phyloP scores from a whole-genome alignment of 1,140 invertebrate species.

The Stenopsyche tienmushanensis region DNA sequence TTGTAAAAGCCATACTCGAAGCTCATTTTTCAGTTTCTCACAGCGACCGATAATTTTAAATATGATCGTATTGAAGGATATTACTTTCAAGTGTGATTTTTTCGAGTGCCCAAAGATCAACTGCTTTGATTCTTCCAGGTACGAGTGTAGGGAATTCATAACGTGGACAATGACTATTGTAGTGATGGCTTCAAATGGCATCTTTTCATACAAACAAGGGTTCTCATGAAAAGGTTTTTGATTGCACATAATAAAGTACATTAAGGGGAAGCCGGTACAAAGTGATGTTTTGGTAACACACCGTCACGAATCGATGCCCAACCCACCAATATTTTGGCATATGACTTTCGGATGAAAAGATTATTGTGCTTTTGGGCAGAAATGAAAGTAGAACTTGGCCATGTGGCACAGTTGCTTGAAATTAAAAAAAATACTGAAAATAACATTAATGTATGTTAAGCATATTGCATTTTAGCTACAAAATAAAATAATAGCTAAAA shows the following conservation, averaged over 20 bases:
- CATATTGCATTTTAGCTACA: too few species aligned
- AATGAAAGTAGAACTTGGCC: too few species aligned
- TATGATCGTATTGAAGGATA: too few species aligned
- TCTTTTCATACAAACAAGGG: constrained; percentile 28
- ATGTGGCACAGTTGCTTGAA: too few species aligned
- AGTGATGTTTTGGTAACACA: constrained; percentile 27
- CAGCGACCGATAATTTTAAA: too few species aligned
- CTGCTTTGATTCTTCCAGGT: too few species aligned
- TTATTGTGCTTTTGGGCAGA: neutral
- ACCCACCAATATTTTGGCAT: constrained; percentile 30
- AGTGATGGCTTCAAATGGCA: constrained; percentile 18
- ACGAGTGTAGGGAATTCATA: constrained; percentile 29
- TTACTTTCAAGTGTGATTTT: too few species aligned
- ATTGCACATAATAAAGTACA: constrained; percentile 26
- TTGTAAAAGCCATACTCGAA: too few species aligned
- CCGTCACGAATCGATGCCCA: constrained; percentile 25
- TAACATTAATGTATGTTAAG: too few species aligned
- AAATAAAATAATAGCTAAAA: too few species aligned
- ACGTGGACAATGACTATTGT: constrained; percentile 27
- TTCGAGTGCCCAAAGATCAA: too few species aligned
- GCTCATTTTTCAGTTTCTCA: constrained; percentile 12
- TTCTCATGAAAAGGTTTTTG: constrained; percentile 36
- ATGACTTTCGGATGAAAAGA: constrained; percentile 14
- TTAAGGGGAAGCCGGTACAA: constrained; percentile 21
- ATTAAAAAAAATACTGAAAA: too few species aligned